Evolutionary conservation across 2,113 vertebrate species (phyloP).

Genomic region (Mus musculus): DNA sequence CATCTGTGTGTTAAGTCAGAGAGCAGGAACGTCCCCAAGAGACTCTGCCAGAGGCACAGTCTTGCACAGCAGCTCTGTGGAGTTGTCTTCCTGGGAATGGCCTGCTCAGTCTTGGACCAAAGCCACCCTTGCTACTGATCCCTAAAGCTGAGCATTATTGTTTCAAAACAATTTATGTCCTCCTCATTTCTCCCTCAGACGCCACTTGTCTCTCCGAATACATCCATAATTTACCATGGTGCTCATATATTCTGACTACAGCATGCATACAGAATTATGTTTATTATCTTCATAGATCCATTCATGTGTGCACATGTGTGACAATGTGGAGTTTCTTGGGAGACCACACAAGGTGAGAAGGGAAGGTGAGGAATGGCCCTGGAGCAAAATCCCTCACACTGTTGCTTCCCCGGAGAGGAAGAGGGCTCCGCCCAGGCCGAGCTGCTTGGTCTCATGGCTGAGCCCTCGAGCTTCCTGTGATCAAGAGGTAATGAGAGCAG

Average conservation of each 20-base stretch:
- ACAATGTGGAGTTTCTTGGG: not conserved
- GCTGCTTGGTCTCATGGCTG: too few species aligned
- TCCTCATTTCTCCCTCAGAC: not conserved
- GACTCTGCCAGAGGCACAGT: not conserved
- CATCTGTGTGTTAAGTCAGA: too few species aligned
- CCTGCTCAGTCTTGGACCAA: not conserved
- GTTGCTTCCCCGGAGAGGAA: not conserved
- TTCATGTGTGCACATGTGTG: not conserved
- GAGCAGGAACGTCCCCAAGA: not conserved
- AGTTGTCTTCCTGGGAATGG: not conserved
- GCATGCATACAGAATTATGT: not conserved
- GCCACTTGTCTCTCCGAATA: not conserved
- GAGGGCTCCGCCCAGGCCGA: not conserved
- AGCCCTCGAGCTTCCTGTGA: not conserved
- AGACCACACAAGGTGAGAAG: not conserved
- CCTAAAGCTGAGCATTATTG: not conserved
- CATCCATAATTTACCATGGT: not conserved
- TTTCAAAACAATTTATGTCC: not conserved
- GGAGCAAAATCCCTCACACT: not conserved
- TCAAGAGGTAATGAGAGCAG: accelerated
- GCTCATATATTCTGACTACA: not conserved
- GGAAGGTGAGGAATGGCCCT: too few species aligned
- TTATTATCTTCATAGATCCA: not conserved
- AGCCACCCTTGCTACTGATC: not conserved
- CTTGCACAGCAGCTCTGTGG: not conserved